phyloP scores from a whole-genome alignment of 2,797 vertebrate species.

The Todus mexicanus region DNA sequence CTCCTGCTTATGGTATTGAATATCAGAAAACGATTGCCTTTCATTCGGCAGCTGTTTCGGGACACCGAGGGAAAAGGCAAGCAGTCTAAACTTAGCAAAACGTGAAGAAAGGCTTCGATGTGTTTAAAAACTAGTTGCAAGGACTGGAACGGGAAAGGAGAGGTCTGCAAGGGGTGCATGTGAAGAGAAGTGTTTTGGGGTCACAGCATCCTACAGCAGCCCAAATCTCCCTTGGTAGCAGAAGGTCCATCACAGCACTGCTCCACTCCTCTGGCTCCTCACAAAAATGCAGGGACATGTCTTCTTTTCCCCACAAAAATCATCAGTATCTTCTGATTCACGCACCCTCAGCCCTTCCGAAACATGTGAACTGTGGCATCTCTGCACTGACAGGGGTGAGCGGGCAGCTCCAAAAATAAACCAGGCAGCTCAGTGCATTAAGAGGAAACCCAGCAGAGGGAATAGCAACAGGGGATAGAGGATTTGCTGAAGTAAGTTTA shows the following conservation, averaged over 20 bases:
- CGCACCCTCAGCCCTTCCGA: not conserved
- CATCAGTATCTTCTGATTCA: not conserved
- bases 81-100: not conserved
- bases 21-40: conserved; percentile 61
- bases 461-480: not conserved
- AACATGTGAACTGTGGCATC: not conserved
- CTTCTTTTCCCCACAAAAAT: not conserved
- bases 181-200: not conserved
- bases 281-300: not conserved
- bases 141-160: not conserved
- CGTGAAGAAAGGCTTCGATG: not conserved
- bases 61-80: conserved; percentile 2
- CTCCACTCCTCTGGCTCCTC: not conserved
- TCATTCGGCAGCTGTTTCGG: conserved; percentile 49
- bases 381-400: not conserved
- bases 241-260: not conserved
- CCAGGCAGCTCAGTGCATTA: not conserved
- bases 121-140: not conserved
- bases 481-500: not conserved
- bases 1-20: conserved; percentile 49
- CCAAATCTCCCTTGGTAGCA: not conserved
- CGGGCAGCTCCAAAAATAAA: not conserved
- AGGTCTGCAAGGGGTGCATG: not conserved
- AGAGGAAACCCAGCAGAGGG: not conserved
- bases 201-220: not conserved